Base-by-base conservation (phyloP, 2,888 invertebrate species). In the Creontiades dilutus region DNA sequence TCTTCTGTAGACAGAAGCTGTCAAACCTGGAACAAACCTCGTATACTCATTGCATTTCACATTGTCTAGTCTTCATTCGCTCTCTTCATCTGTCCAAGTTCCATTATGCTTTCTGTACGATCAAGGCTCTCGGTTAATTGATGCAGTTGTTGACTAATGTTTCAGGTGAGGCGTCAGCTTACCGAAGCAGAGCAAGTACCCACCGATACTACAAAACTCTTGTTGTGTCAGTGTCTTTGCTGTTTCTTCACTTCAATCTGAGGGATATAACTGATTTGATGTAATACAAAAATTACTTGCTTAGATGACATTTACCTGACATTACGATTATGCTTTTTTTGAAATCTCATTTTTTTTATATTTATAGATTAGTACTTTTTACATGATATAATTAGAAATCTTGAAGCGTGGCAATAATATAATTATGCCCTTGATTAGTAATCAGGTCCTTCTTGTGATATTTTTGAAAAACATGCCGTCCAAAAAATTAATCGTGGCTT, bases 111-210 rank as follows among this genome's bases (percentile, higher is more conserved):
- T 37, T 37, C n/a, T 37, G 37, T 7, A 2, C 7, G 37, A 37
- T 37, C 7, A 7, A 37, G 37, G 16, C n/a, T 57, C n/a, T 1
- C 57, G 16, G 19, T 86, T 86, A 84, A 46, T 68, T 61, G 0
- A 61, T 19, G 16, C 16, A 85, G 16, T 90, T 9, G 23, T 68
- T 23, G 23, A 68, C 23, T 68, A 23, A 23, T 87, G 57, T 90
- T 89, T 13, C 84, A 90, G 90, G 89, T 12, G 90, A 90, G 61
- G 89, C 76, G 16, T 57, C 86, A 14, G 47, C 61, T n/a, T 76
- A 87, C 46, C 68, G 89, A 48, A 90, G 90, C 82, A 86, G 86
- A 28, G 90, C 89, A 9, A 91, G 87, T 48, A 82, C 78, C 55
- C 28, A 37, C 28, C 81, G 48, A 46, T 90, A 90, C 47, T 90